These are phyloP conservation scores for Lamproptera curius DNA, from an alignment of 2,888 invertebrate genomes.

Conservation along the genomic window DNA sequence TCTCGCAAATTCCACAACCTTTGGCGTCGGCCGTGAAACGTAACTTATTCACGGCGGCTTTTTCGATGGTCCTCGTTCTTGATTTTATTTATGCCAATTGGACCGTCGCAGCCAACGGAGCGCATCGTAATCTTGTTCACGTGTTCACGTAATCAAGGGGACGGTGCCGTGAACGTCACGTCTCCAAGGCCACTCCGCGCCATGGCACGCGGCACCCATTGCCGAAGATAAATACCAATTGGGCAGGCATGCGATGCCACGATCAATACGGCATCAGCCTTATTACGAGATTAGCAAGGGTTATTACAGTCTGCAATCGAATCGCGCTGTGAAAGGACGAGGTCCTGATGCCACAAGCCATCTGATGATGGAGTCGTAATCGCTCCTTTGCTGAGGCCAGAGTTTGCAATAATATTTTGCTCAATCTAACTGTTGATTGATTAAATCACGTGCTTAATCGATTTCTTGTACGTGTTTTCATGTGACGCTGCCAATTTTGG, in stretches of 20 bases:
- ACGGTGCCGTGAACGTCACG: constrained; percentile 5
- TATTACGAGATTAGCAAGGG: background rate
- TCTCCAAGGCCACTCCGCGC: constrained; percentile 6
- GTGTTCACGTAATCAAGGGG: constrained; percentile 4
- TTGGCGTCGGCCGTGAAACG: constrained; percentile 12
- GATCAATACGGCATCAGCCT: constrained; percentile 11
- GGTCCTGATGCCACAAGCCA: too few species aligned
- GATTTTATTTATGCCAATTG: constrained; percentile 21
- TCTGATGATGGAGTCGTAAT: too few species aligned
- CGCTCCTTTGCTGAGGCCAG: too few species aligned
- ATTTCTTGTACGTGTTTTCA: too few species aligned
- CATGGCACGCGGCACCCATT: constrained; percentile 2
- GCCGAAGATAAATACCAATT: background rate
- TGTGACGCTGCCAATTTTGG: too few species aligned
- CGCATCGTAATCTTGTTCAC: constrained; percentile 16
- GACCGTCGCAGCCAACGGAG: constrained; percentile 16
- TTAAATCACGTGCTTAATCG: too few species aligned
- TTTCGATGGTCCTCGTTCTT: constrained; percentile 19
- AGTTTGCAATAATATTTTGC: too few species aligned
- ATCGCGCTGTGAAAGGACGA: background rate
- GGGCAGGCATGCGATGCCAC: constrained; percentile 7
- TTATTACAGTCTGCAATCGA: constrained; percentile 2
- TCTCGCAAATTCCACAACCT: constrained; percentile 8
- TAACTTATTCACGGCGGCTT: constrained; percentile 22
- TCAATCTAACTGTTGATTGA: too few species aligned